Evolutionary conservation across 2,797 vertebrate genomes (phyloP).

Genomic region (Trachops cirrhosus): DNA sequence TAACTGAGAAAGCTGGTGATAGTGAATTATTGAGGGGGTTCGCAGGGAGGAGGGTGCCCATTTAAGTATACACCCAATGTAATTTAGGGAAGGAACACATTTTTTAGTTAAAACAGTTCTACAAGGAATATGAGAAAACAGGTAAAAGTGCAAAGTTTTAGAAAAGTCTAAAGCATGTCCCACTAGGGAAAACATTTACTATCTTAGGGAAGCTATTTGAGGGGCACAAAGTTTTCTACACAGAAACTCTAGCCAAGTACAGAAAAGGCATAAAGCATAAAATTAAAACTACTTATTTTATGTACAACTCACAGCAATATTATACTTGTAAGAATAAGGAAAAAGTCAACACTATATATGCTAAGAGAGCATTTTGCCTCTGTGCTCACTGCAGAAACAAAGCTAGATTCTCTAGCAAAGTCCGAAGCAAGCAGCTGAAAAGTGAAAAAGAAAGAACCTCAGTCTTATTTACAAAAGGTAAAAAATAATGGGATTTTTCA

Average conservation of each 20-base stretch:
- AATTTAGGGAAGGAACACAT: not conserved
- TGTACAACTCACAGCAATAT: not conserved
- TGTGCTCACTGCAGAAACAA: slow-evolving; percentile 25
- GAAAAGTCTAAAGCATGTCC: not conserved
- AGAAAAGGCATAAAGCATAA: not conserved
- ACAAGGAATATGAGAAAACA: not conserved
- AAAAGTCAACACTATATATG: not conserved
- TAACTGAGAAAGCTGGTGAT: not conserved
- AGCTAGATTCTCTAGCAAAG: slow-evolving; percentile 35
- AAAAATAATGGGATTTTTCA: not conserved
- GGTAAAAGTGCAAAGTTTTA: not conserved
- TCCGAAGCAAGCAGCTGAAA: slow-evolving; percentile 13
- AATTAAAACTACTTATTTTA: slow-evolving; percentile 32
- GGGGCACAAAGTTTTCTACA: not conserved
- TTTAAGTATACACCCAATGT: not conserved
- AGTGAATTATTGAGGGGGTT: not conserved
- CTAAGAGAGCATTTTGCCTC: not conserved
- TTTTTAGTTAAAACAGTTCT: not conserved
- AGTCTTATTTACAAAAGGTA: slow-evolving; percentile 1
- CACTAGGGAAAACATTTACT: slow-evolving; percentile 23
- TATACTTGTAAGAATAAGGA: not conserved
- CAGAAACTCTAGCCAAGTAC: slow-evolving; percentile 14
- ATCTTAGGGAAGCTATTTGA: not conserved
- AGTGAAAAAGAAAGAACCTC: not conserved
- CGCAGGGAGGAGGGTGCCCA: not conserved